These are phyloP conservation scores for Diploscapter pachys DNA, from an alignment of 1,140 invertebrate species.

Conservation along the genomic window DNA sequence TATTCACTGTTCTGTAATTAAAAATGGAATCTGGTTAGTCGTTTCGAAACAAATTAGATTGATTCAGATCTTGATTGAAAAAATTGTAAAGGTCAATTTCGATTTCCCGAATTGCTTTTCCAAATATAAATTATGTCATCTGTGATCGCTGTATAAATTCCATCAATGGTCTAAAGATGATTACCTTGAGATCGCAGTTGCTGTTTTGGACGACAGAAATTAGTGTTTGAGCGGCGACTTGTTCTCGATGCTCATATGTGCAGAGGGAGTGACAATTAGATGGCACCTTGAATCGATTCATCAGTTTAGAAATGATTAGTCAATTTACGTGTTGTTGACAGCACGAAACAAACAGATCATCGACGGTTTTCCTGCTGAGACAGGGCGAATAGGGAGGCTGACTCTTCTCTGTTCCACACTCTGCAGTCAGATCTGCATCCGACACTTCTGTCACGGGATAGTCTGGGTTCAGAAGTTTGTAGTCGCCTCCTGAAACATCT, in stretches of 20 bases:
- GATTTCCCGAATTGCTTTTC: background rate
- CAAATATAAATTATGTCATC: no score
- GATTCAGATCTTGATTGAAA: background rate
- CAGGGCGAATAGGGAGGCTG: conserved; percentile 49
- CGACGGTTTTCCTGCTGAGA: conserved; percentile 40
- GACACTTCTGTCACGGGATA: conserved; percentile 49
- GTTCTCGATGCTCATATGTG: conserved; percentile 51
- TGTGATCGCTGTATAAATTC: no score
- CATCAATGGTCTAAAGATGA: background rate
- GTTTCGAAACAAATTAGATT: background rate
- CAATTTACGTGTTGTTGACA: conserved; percentile 43
- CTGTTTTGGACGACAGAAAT: conserved; percentile 48
- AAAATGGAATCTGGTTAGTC: background rate
- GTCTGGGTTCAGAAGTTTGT: conserved; percentile 35
- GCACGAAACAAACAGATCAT: conserved; percentile 48
- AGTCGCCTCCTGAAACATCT: conserved; percentile 33
- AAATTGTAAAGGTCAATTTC: background rate
- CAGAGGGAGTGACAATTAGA: conserved; percentile 46
- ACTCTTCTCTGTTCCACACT: conserved; percentile 46
- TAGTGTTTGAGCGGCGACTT: conserved; percentile 49
- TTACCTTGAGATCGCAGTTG: conserved; percentile 48
- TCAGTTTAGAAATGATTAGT: background rate
- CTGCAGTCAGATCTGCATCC: conserved; percentile 40
- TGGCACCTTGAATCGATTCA: conserved; percentile 36
- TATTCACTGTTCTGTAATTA: background rate